phyloP scores from a whole-genome alignment of 2,888 invertebrate species.

The Cephus nigrinus region DNA sequence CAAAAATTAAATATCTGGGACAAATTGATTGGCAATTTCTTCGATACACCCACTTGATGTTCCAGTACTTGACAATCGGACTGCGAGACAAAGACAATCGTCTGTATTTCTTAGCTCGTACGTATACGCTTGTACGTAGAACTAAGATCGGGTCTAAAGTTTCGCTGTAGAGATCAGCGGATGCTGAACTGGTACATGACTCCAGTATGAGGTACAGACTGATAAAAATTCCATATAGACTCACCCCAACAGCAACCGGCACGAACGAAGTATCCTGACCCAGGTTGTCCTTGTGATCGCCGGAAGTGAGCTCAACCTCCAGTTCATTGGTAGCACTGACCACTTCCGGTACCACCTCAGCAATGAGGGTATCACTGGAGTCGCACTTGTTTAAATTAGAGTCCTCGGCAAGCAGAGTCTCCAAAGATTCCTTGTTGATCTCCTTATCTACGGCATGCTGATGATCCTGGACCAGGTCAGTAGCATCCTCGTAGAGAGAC shows the following conservation, averaged over 20 bases:
- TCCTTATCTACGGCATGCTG: constrained; percentile 7
- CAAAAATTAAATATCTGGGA: not conserved
- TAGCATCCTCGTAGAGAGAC: constrained; percentile 50
- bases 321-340: not conserved
- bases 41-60: not conserved
- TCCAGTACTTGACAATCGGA: not conserved
- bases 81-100: not conserved
- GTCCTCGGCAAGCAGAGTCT: constrained; percentile 36
- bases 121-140: not conserved
- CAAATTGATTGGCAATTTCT: not conserved
- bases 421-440: constrained; percentile 32
- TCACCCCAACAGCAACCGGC: not conserved
- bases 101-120: too few relatives aligned
- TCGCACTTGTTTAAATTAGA: constrained; percentile 54
- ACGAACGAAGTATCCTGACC: not conserved
- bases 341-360: constrained; percentile 43
- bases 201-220: not conserved
- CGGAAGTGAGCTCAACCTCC: not conserved
- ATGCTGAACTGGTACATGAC: not conserved
- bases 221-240: not conserved
- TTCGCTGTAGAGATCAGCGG: not conserved
- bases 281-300: not conserved
- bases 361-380: constrained; percentile 57
- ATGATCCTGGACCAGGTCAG: constrained; percentile 24
- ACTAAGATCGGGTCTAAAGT: not conserved